Evolutionary conservation across 2,797 vertebrate species (phyloP), one percentile per base, ranked within the genome.

Genomic region (Lepilemur ruficaudatus): DNA sequence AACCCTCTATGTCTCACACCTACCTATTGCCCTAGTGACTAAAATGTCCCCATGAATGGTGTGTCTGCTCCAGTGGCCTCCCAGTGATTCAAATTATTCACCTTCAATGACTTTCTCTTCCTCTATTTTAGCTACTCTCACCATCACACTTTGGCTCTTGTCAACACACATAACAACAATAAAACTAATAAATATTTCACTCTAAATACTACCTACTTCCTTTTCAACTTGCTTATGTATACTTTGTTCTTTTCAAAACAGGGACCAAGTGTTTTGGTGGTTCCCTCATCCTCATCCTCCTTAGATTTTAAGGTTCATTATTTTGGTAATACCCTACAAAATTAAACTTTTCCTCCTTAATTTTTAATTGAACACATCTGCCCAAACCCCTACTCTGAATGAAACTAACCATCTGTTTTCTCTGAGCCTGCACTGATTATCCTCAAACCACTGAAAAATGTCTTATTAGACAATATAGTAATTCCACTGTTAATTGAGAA

Each of bases 281-380:
- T 65, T 4, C 5, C 18, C 92, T 76, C 11, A 7, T 78, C 17
- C 38, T 61, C 86, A 38, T 6, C 55, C 38, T 73, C 32, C 38
- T 93, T 70, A 67, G 48, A 92, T 82, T 85, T 95, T 30, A 59
- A 69, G 67, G n/a, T 23, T 69, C 8, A 63, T 67, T 28, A 43
- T 87, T 92, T 81, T 8, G 48, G 72, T 48, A 69, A 88, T 7
- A 3, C 59, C 52, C 81, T 94, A 38, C n/a, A 57, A 75, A 96
- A 67, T 1, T 30, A 35, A 90, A 78, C 8, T 55, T 25, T 17
- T 76, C 85, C 55, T 13, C 52, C 72, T 92, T 93, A 28, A 70
- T 73, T 96, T 89, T 93, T 50, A 91, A 67, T 85, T 89, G 93
- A 91, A 63, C 17, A 65, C 52, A 92, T 81, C 88, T 96, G 43